These are phyloP conservation scores for Parthenolecanium corni DNA, from an alignment of 2,888 invertebrate species.

Conservation along the genomic window DNA sequence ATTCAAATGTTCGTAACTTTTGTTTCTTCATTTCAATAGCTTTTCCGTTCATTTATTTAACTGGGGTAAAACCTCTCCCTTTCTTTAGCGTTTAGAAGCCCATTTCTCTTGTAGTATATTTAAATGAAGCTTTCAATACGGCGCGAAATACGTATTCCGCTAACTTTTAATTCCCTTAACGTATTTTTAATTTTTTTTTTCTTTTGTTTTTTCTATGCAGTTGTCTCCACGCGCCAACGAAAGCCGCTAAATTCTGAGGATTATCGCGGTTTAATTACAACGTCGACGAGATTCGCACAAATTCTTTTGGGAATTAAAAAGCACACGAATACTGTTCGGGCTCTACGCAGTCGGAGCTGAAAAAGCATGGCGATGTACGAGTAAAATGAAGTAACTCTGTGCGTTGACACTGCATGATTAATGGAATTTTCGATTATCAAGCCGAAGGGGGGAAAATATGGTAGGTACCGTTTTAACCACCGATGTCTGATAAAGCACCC, in stretches of 20 bases:
- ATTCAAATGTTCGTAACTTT: no score
- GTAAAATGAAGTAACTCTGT: conserved; percentile 22
- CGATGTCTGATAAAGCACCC: conserved; percentile 17
- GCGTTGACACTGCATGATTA: conserved; percentile 27
- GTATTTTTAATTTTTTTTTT: neutral
- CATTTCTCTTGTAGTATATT: no score
- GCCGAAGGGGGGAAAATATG: conserved; percentile 4
- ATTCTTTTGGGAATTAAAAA: conserved; percentile 25
- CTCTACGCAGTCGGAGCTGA: neutral
- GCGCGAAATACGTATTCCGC: no score
- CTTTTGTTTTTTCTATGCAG: neutral
- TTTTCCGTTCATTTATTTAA: no score
- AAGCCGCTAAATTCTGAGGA: conserved; percentile 20
- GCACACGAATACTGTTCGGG: neutral
- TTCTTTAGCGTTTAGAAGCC: no score
- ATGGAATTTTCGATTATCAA: conserved; percentile 23
- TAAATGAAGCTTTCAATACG: no score
- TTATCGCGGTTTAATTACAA: conserved; percentile 23
- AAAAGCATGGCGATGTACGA: neutral
- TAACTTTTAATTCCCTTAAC: neutral
- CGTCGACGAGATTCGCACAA: conserved; percentile 23
- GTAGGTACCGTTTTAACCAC: conserved; percentile 9
- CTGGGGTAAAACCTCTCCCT: no score
- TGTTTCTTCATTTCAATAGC: no score
- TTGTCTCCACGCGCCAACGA: no score